A percentile compares a stretch with the other conserved stretches of the same genome.
phyloP scores from a whole-genome alignment of 2,113 vertebrate species.

The Speoplatyrhinus poulsoni region DNA sequence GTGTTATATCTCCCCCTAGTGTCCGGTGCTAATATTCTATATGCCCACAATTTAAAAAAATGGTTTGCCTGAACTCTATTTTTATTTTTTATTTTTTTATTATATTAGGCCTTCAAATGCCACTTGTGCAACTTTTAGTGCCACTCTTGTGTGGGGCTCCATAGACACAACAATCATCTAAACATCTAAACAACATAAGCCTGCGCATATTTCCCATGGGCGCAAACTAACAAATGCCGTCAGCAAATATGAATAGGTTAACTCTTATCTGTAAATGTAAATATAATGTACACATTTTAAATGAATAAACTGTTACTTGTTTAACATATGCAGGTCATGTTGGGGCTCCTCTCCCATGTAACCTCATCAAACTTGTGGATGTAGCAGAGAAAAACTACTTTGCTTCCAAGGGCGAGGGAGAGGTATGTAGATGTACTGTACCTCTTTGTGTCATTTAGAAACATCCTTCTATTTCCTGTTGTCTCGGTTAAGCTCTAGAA shows the following conservation, averaged over 20 bases:
- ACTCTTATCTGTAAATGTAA: too few species aligned
- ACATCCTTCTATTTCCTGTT: background rate
- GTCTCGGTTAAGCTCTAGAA: too few species aligned
- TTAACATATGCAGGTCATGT: slow-evolving; percentile 85
- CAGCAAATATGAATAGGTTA: too few species aligned
- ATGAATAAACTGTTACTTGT: background rate
- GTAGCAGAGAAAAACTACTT: slow-evolving; percentile 97
- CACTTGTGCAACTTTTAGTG: too few species aligned
- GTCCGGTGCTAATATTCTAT: slow-evolving; percentile 14
- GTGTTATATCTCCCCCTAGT: slow-evolving; percentile 40
- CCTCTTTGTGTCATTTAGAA: background rate
- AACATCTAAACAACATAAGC: too few species aligned
- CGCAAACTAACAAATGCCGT: background rate
- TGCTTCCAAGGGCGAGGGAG: slow-evolving; percentile 91
- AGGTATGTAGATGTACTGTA: slow-evolving; percentile 74
- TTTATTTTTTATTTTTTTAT: background rate
- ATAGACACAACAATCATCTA: too few species aligned
- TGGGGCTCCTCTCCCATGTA: slow-evolving; percentile 94
- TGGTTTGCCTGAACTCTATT: background rate
- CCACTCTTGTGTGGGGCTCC: too few species aligned
- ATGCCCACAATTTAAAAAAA: background rate
- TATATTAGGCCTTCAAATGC: too few species aligned
- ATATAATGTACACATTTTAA: too few species aligned
- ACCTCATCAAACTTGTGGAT: slow-evolving; percentile 92
- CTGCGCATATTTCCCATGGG: background rate